A percentile compares a stretch with the other conserved stretches of the same genome.
Evolutionary conservation across 2,888 invertebrate species (phyloP).

Genomic region (Terebella lapidaria): DNA sequence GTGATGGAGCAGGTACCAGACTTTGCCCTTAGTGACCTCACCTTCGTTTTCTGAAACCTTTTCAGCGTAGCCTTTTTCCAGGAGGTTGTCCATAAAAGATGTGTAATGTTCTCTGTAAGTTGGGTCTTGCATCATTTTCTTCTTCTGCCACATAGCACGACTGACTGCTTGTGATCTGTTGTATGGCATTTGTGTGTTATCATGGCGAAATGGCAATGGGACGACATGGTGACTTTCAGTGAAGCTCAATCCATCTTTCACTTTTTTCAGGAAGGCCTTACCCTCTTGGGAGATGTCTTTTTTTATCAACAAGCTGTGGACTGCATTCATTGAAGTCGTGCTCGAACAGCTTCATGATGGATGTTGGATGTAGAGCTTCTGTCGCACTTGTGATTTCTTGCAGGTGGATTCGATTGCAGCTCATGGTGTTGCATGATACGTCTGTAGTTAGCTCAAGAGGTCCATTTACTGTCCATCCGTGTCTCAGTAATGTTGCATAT

Average conservation of each 20-base stretch:
- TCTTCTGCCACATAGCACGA: background rate
- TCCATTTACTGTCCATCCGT: too few species aligned
- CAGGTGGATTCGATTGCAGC: too few species aligned
- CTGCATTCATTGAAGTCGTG: background rate
- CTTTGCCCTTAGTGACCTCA: background rate
- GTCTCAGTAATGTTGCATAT: too few species aligned
- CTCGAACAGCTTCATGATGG: background rate
- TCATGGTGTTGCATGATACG: too few species aligned
- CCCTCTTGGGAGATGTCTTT: background rate
- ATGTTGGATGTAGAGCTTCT: background rate
- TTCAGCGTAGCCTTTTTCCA: background rate
- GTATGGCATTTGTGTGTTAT: background rate
- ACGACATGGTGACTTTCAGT: background rate
- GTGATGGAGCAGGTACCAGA: conserved; percentile 8
- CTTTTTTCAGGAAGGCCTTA: background rate
- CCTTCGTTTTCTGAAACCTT: background rate
- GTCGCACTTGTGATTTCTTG: background rate
- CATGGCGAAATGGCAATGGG: background rate
- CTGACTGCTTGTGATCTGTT: background rate
- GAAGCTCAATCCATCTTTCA: background rate
- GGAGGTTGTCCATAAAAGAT: background rate
- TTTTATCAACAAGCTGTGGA: background rate
- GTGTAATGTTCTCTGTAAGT: background rate
- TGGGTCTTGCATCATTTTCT: background rate
- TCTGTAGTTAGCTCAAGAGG: too few species aligned